Evolutionary conservation across 2,797 vertebrate species (phyloP).

Genomic region (Anguilla pacifica): DNA sequence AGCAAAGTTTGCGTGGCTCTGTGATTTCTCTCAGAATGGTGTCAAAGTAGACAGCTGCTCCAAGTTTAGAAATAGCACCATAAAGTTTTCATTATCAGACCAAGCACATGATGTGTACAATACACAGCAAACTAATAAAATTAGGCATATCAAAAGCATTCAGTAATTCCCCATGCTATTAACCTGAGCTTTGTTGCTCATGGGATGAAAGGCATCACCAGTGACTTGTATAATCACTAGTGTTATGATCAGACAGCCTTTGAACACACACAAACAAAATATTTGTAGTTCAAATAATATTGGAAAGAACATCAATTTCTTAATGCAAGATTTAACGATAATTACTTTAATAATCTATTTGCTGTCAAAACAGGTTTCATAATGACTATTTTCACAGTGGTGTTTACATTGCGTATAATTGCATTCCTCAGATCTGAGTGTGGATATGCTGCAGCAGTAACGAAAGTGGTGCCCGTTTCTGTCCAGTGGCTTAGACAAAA

Average conservation of each 20-base stretch:
- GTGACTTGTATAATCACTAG: neutral
- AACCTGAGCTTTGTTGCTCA: neutral
- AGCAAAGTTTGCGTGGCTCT: conserved; percentile 50
- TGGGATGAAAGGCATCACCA: neutral
- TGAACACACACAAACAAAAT: conserved; percentile 53
- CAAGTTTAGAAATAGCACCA: conserved; percentile 35
- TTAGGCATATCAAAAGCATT: conserved; percentile 24
- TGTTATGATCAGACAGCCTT: neutral
- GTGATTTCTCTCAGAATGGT: conserved; percentile 21
- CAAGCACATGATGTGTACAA: conserved; percentile 39
- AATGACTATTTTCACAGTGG: conserved; percentile 37
- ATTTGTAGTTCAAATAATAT: conserved; percentile 65
- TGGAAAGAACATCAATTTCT: conserved; percentile 47
- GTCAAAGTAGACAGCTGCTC: conserved; percentile 30
- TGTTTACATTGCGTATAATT: neutral
- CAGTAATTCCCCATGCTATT: neutral
- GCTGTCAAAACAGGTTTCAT: conserved; percentile 50
- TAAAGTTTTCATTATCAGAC: conserved; percentile 49
- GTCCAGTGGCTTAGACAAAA: conserved; percentile 18
- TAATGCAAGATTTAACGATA: conserved; percentile 34
- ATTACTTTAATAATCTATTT: conserved; percentile 42
- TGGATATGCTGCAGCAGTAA: neutral
- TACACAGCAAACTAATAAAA: conserved; percentile 9
- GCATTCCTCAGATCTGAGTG: neutral
- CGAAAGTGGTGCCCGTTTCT: conserved; percentile 11